Base-by-base conservation (phyloP, 2,888 invertebrate species). In the Sinentomon sp. region DNA sequence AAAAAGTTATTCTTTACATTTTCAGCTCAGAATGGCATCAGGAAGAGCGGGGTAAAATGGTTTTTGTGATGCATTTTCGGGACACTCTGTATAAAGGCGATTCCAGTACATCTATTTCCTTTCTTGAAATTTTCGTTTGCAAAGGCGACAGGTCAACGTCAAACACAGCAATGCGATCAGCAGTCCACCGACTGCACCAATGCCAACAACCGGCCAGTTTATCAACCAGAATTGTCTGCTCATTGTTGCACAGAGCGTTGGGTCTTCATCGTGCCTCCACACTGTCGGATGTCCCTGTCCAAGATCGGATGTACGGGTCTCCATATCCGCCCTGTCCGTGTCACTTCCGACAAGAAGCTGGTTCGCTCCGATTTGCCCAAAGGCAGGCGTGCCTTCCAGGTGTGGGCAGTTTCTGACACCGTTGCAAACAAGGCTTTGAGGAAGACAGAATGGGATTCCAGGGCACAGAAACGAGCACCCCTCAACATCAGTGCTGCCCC, bases 381-480 rank as follows among this genome's bases (percentile, higher is more conserved):
- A 25, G 18, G 33, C n/a, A 7, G 28, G 32, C 5, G 44, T 45
- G 18, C 55, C 52, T 2, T 70, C 66, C 12, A 65, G 55, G 48
- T 72, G 72, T 2, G 82, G 82, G 51, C 83, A 83, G 51, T 83
- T 83, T 12, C 75, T 63, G 3, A 80, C 65, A 4, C 82, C 82
- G 48, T 83, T 82, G 52, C 83, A 83, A 3, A 83, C 66, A 17
- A 82, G 57, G 45, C 74, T 63, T 14, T 68, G 66, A 5, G 80
- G 78, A 48, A 83, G 77, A 50, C 83, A 83, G 14, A 75, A 59
- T 6, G 75, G 70, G 3, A 78, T 45, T 4, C 50, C 80, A 0
- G 82, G 82, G 53, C 83, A 85, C 36, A 73, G 65, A 46, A 83
- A 85, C 44, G 74, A 80, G 50, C 83, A 83, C 17, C 65, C 68